Conservation (phyloP, 2,113 vertebrate genomes). For the Rattus norvegicus region GRCr8 NC_086025.1:61144001-61144500, state of each 20-base stretch:
- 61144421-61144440: not conserved
- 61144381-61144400: not conserved
- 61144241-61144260: not conserved
- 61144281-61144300: not conserved
- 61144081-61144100: conserved; percentile 12
- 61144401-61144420: not conserved
- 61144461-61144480: not conserved
- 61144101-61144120: not conserved
- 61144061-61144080: not conserved
- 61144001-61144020: not conserved
- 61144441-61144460: not conserved
- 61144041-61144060: not conserved
- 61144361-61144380: not conserved
- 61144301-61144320: not conserved
- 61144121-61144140: not conserved
- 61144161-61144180: not conserved
- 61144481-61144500: not conserved
- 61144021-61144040: not conserved
- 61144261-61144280: not conserved
- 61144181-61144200: not conserved
- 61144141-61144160: not conserved
- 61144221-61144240: not conserved
- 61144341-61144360: not conserved
- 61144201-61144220: not conserved
- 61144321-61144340: not conserved